Base-by-base conservation (phyloP, 2,797 vertebrate genomes). In the Florisuga fusca region DNA sequence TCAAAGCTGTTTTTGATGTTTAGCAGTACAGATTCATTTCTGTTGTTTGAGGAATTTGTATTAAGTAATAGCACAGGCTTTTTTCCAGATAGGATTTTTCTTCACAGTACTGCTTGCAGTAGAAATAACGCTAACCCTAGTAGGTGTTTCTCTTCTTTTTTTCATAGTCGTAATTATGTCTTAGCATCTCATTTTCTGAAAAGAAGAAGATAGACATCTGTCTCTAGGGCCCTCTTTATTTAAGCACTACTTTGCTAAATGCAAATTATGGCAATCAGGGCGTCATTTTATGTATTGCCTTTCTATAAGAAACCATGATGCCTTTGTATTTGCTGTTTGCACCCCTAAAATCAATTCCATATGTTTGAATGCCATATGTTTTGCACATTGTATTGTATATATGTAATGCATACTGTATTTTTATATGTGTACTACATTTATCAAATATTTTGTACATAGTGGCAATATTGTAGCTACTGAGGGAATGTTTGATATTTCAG, bases 351-450 rank as follows among this genome's bases (percentile, higher is more conserved):
- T 97, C 95, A 96, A 97, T 97, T 97, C 98, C 98, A 97, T 98
- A 98, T 97, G 97, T 99, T 98, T 98, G 98, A 98, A 99, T 98
- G 98, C 99, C 98, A 99, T 99, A 99, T 95, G 97, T 99, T 99
- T 99, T 99, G 99, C 99, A 99, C 99, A 99, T 98, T 99, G 98
- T 99, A 99, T 98, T 99, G 98, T 99, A 99, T 99, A 99, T 98
- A 99, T 98, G 99, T 99, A 98, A 98, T 97, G 99, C 99, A 98
- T 99, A 99, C 99, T 99, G 98, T 98, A 98, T 98, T 98, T 99
- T 98, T 99, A 99, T 98, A 98, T 98, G 98, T 99, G 98, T 98
- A 98, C 98, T 98, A 98, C 98, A 98, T 98, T 98, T 98, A 98
- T 98, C 98, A 98, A 95, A 98, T 98, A 98, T 99, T 99, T 99